phyloP scores from a whole-genome alignment of 2,797 vertebrate species.

The Urophycis tenuis region DNA sequence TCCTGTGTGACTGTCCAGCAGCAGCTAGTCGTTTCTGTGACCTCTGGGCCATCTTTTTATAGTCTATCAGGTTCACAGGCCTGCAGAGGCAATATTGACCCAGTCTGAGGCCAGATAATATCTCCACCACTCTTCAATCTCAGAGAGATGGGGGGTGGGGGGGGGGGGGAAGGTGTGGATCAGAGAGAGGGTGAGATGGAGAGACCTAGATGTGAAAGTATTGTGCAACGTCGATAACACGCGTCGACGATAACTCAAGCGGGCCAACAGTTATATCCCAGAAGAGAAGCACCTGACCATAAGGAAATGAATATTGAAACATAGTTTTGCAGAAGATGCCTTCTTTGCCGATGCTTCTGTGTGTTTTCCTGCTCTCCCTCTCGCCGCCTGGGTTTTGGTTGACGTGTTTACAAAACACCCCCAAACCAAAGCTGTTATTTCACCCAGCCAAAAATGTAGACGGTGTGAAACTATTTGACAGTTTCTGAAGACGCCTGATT shows the following conservation, averaged over 20 bases:
- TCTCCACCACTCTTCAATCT: conserved; percentile 34
- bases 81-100: conserved; percentile 56
- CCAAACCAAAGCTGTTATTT: neutral
- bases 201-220: neutral
- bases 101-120: conserved; percentile 50
- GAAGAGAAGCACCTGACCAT: neutral
- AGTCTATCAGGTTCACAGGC: conserved; percentile 51
- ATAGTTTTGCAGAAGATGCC: neutral
- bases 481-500: neutral
- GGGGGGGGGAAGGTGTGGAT: neutral
- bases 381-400: neutral
- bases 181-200: neutral
- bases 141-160: neutral
- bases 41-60: conserved; percentile 42
- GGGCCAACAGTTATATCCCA: neutral
- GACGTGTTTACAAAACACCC: neutral
- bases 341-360: neutral
- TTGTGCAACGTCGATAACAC: neutral
- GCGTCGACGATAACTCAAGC: neutral
- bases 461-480: neutral
- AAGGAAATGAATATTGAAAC: neutral
- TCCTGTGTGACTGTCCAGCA: neutral
- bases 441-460: neutral
- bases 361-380: neutral
- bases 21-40: conserved; percentile 1